Percentiles rank a stretch among this genome's conserved stretches.
phyloP scores from a whole-genome alignment of 2,888 invertebrate genomes.

The Chelonus formosanus region DNA sequence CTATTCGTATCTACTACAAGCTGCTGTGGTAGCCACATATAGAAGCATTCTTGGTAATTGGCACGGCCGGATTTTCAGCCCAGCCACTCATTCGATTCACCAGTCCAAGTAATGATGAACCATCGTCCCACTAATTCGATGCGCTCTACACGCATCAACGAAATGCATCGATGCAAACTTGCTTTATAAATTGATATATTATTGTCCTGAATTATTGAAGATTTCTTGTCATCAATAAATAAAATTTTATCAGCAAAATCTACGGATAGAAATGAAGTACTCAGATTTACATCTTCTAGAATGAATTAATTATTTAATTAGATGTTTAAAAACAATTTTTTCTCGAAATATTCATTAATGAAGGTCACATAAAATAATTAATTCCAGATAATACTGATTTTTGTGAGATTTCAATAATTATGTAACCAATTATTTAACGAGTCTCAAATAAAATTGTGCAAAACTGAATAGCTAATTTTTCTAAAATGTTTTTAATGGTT shows the following conservation, averaged over 20 bases:
- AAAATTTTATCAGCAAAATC: neutral
- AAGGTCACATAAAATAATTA: no score
- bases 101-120: constrained; percentile 48
- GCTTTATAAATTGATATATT: constrained; percentile 17
- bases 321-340: no score
- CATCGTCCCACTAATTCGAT: constrained; percentile 45
- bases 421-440: no score
- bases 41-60: constrained; percentile 23
- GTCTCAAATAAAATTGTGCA: no score
- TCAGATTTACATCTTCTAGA: no score
- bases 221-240: neutral
- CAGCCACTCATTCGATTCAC: constrained; percentile 51
- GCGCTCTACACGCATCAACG: constrained; percentile 38
- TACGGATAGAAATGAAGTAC: no score
- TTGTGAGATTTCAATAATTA: no score
- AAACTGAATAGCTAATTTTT: no score
- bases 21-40: constrained; percentile 7
- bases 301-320: no score
- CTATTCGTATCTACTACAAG: constrained; percentile 36
- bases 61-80: constrained; percentile 40
- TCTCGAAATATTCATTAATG: no score
- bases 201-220: constrained; percentile 6
- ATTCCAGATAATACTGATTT: no score
- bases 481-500: no score
- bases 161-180: constrained; percentile 35